Evolutionary conservation across 2,797 vertebrate species (phyloP).

Genomic region (Enteromius unitaeniatus): DNA sequence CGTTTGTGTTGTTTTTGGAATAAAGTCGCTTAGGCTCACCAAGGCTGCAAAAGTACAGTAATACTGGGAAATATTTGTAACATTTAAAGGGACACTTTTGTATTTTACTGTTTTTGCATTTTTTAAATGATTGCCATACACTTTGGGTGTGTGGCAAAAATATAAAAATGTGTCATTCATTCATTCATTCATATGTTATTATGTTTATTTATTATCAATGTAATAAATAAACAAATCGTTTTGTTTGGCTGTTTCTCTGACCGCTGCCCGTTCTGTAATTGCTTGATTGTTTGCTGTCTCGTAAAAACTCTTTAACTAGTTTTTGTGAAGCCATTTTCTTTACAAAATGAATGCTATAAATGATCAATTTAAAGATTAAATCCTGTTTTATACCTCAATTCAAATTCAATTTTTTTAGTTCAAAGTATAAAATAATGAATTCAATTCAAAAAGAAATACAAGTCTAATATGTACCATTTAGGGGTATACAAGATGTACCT

Average conservation of each 20-base stretch:
- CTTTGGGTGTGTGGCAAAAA: too few species aligned
- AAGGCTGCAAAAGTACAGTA: background rate
- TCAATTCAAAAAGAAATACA: background rate
- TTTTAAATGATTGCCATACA: background rate
- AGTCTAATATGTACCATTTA: background rate
- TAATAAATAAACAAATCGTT: too few species aligned
- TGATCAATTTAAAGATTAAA: too few species aligned
- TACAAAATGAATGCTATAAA: background rate
- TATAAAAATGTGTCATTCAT: too few species aligned
- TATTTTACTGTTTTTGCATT: background rate
- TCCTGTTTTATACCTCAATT: background rate
- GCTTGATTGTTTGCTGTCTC: too few species aligned
- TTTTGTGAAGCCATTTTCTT: background rate
- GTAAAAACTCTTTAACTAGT: too few species aligned
- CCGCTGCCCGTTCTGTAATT: too few species aligned
- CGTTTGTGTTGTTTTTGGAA: background rate
- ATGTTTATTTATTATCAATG: too few species aligned
- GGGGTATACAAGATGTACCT: background rate
- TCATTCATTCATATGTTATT: too few species aligned
- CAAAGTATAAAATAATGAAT: background rate
- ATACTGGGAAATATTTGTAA: background rate
- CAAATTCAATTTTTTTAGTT: background rate
- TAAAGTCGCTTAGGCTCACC: background rate
- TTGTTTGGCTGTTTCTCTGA: too few species aligned
- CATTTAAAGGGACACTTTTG: background rate